phyloP scores from a whole-genome alignment of 2,113 vertebrate genomes.

The Ascaphus truei region DNA sequence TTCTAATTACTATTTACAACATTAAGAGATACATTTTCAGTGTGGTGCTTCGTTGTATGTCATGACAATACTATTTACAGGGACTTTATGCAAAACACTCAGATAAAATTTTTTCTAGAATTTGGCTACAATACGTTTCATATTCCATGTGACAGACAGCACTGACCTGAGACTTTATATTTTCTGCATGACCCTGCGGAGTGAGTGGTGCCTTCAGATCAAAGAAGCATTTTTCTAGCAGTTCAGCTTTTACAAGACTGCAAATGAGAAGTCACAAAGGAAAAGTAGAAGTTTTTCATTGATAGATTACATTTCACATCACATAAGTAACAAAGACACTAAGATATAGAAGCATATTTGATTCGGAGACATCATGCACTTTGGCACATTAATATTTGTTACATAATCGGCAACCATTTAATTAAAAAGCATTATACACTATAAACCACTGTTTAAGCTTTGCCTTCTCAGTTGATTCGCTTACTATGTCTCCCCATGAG shows the following conservation, averaged over 20 bases:
- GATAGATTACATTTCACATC: conserved; percentile 3
- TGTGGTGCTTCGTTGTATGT: too few relatives aligned
- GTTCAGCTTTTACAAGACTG: conserved; percentile 68
- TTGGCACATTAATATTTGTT: not conserved
- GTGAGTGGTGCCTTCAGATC: conserved; percentile 67
- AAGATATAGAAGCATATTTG: not conserved
- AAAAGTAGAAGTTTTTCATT: not conserved
- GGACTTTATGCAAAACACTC: not conserved
- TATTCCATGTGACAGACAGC: too few relatives aligned
- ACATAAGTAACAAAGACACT: conserved; percentile 8
- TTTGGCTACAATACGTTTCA: too few relatives aligned
- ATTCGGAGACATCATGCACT: not conserved
- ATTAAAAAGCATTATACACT: too few relatives aligned
- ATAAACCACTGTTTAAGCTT: too few relatives aligned
- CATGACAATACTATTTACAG: too few relatives aligned
- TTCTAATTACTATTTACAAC: too few relatives aligned
- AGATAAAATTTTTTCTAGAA: too few relatives aligned
- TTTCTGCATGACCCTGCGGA: conserved; percentile 56
- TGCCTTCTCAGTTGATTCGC: too few relatives aligned
- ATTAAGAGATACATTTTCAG: too few relatives aligned
- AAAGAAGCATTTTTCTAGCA: conserved; percentile 67
- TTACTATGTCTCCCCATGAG: too few relatives aligned
- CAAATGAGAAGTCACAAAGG: conserved; percentile 34
- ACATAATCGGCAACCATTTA: too few relatives aligned
- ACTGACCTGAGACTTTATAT: conserved; percentile 78